phyloP scores from a whole-genome alignment of 2,888 invertebrate species.

The Eumerus sabulonum region DNA sequence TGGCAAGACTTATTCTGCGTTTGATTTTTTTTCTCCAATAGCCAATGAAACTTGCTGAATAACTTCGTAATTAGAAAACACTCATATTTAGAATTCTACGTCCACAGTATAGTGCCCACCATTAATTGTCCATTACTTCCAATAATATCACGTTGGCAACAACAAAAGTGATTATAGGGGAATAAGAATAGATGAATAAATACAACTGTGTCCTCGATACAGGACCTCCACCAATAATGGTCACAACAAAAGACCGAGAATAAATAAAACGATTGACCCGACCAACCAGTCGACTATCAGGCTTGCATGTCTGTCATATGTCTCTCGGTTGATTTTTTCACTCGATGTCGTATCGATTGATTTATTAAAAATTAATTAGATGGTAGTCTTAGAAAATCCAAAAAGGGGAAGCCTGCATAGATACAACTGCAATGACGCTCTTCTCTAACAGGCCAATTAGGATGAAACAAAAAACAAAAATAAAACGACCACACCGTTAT shows the following conservation, averaged over 20 bases:
- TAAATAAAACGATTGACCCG: too few species aligned
- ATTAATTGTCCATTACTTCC: slow-evolving; percentile 52
- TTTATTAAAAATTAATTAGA: slow-evolving; percentile 65
- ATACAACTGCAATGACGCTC: slow-evolving; percentile 17
- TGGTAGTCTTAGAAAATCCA: slow-evolving; percentile 36
- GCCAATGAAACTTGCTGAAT: too few species aligned
- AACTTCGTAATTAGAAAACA: too few species aligned
- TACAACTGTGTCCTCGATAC: background rate
- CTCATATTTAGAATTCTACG: too few species aligned
- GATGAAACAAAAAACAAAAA: slow-evolving; percentile 16
- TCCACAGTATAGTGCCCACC: too few species aligned
- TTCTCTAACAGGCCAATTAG: slow-evolving; percentile 48
- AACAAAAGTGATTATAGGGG: slow-evolving; percentile 51
- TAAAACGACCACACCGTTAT: too few species aligned
- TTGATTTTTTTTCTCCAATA: too few species aligned
- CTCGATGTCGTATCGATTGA: slow-evolving; percentile 47
- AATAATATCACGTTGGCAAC: slow-evolving; percentile 51
- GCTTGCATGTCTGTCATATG: background rate
- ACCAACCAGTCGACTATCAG: background rate
- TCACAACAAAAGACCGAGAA: too few species aligned
- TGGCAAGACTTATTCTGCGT: too few species aligned
- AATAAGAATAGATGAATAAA: slow-evolving; percentile 5
- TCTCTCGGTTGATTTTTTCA: background rate
- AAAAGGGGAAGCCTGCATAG: slow-evolving; percentile 3
- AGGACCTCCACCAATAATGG: too few species aligned